These are phyloP conservation scores for Porites lutea DNA, from an alignment of 64 coral and sea anemone genomes.

Conservation along the genomic window DNA sequence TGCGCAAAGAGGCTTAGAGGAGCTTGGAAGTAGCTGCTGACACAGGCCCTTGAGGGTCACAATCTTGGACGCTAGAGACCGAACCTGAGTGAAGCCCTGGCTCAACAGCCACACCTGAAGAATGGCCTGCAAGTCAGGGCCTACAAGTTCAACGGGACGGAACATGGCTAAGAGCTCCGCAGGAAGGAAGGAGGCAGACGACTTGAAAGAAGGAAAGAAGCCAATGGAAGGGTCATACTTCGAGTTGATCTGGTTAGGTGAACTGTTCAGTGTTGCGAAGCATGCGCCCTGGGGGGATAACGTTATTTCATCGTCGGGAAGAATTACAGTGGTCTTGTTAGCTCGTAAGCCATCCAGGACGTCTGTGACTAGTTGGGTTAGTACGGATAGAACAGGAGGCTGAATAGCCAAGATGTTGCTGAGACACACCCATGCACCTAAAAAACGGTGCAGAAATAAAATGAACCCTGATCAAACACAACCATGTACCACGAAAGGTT, in stretches of 20 bases:
- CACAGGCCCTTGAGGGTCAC: slow-evolving; percentile 71
- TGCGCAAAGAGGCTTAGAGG: slow-evolving; percentile 25
- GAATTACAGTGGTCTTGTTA: slow-evolving; percentile 67
- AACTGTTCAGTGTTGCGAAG: slow-evolving; percentile 87
- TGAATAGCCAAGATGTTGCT: slow-evolving; percentile 80
- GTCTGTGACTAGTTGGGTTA: slow-evolving; percentile 62
- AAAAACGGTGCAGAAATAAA: not conserved
- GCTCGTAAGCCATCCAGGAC: slow-evolving; percentile 80
- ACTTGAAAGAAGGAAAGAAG: slow-evolving; percentile 87
- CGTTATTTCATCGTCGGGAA: slow-evolving; percentile 84
- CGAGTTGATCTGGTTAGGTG: not conserved
- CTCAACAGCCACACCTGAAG: slow-evolving; percentile 84
- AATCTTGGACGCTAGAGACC: slow-evolving; percentile 81
- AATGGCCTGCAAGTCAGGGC: slow-evolving; percentile 81
- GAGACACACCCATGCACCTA: slow-evolving; percentile 95
- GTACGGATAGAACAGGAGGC: slow-evolving; percentile 69
- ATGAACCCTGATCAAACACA: not conserved
- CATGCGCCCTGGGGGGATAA: slow-evolving; percentile 71
- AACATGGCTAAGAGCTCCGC: slow-evolving; percentile 76
- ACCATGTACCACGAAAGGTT: too few relatives aligned
- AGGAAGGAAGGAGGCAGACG: slow-evolving; percentile 76
- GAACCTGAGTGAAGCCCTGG: slow-evolving; percentile 85
- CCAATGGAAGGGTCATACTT: slow-evolving; percentile 61
- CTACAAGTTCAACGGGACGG: slow-evolving; percentile 81
- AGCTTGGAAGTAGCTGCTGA: slow-evolving; percentile 71